A percentile compares a stretch with the other conserved stretches of the same genome.
phyloP scores from a whole-genome alignment of 2,888 invertebrate species.

The Herminia tarsipennalis region DNA sequence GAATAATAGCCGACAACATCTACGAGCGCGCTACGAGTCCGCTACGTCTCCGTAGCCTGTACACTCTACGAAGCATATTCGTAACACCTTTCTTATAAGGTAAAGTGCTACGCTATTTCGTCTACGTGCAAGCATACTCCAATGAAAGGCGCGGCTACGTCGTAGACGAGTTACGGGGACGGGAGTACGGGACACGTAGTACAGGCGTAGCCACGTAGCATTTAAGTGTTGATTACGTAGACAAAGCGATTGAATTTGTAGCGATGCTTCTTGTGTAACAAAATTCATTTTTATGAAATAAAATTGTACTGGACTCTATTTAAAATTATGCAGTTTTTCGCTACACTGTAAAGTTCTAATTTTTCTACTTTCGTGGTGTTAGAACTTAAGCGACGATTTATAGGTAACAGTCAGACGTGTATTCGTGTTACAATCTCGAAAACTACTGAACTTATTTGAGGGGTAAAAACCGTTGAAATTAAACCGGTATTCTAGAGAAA shows the following conservation, averaged over 20 bases:
- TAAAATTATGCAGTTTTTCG: too few relatives aligned
- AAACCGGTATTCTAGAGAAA: too few relatives aligned
- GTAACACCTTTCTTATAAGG: not conserved
- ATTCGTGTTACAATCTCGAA: too few relatives aligned
- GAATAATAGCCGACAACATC: not conserved
- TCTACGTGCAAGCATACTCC: conserved; percentile 2
- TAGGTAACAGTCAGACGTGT: too few relatives aligned
- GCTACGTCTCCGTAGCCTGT: conserved; percentile 7
- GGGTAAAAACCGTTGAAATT: too few relatives aligned
- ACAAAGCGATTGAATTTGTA: not conserved
- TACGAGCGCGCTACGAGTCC: not conserved
- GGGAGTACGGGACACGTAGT: not conserved
- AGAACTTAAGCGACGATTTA: too few relatives aligned
- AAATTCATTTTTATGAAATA: too few relatives aligned
- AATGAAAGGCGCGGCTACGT: conserved; percentile 4
- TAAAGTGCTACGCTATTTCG: conserved; percentile 1
- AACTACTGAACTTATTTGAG: too few relatives aligned
- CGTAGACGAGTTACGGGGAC: conserved; percentile 11
- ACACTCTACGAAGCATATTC: conserved; percentile 5
- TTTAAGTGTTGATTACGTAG: not conserved
- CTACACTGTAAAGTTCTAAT: too few relatives aligned
- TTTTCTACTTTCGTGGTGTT: too few relatives aligned
- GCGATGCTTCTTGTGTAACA: too few relatives aligned
- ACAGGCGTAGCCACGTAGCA: not conserved
- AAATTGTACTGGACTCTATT: too few relatives aligned